Evolutionary conservation across 2,113 vertebrate species (phyloP), one percentile per base, ranked within the genome.

Genomic region (Gnathonemus longibarbis): DNA sequence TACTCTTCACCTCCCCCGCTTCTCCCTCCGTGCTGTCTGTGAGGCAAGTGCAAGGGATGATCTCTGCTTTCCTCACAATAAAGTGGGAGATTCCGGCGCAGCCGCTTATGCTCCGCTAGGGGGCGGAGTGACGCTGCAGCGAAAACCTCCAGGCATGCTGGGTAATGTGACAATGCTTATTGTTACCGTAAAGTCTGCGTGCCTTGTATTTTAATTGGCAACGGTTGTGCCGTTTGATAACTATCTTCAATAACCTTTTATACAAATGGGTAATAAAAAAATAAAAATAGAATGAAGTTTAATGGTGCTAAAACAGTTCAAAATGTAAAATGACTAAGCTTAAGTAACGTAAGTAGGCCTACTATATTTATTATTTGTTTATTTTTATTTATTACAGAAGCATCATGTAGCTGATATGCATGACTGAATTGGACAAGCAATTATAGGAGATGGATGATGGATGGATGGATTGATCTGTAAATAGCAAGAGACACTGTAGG

Each of bases 51-150:
- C 58, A 62, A 52, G 91, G 91, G 94, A 93, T 92, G 93, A 95
- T 91, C 93, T 93, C 92, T 90, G 88, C 90, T 93, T 91, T 91
- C 83, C 90, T 91, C 88, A 83, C 88, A 84, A 92, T 39, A 42
- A 88, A 56, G 88, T 49, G 90, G 90, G 91, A 91, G 89, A 91
- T 93, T 46, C 91, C 89, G 92, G 95, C 93, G 94, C 92, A 93
- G 91, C 91, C 91, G 17, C 70, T 46, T 9, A 0, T 49, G 0
- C 0, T 92, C 95, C 97, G 90, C 95, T 84, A 86, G 95, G 91
- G 92, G 95, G 95, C 24, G 92, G 42, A 62, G 80, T 80, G 24
- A 21, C 19, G 42, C n/a, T 35, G 27, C 83, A 42, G 27, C 85
- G 8, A 52, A 31, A 49, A 21, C 1, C 70, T 85, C 87, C 31